Base-by-base conservation (phyloP, 2,113 vertebrate species). In the Xenus cinereus region DNA sequence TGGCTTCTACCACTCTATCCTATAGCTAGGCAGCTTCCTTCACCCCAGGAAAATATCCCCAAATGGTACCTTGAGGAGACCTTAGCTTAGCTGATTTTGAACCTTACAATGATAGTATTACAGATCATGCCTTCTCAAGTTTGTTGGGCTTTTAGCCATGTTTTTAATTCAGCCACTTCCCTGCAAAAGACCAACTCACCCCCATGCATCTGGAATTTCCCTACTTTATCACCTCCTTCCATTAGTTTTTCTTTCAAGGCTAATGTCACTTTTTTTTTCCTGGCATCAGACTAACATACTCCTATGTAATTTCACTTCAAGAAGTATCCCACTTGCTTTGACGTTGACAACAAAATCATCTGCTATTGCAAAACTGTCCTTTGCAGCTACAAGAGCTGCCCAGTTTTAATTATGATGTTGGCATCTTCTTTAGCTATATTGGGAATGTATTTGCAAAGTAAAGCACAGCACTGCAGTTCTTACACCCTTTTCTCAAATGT, bases 391-490 rank as follows among this genome's bases (percentile, higher is more conserved):
- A 62, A 90, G 60, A 90, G 68, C 80, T 95, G 93, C 30, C 77
- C 73, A 68, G 56, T 91, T 95, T 95, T 91, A 95, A 90, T 87
- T 87, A 94, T 78, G 84, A 90, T 94, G 86, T 74, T 84, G 89
- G 84, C 91, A 96, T 89, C 93, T 94, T 87, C 80, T 75, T 91
- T 92, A 77, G 48, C 89, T 89, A 78, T 89, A 82, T 37, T 87
- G 81, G 73, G 91, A 91, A 87, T 20, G 43, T 27, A 60, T 64
- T 78, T 91, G 64, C 94, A 91, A 89, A 87, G 66, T 67, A 82
- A 93, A 96, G 48, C 45, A 50, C 91, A 89, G 78, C 39, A 9
- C 87, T 94, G 93, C 87, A 79, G 39, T 82, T 96, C 87, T 79
- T 79, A 46, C 27, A 87, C 48, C 7, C 71, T 78, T 33, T 84